Base-by-base conservation (phyloP, 2,113 vertebrate genomes). In the Lates calcarifer region DNA sequence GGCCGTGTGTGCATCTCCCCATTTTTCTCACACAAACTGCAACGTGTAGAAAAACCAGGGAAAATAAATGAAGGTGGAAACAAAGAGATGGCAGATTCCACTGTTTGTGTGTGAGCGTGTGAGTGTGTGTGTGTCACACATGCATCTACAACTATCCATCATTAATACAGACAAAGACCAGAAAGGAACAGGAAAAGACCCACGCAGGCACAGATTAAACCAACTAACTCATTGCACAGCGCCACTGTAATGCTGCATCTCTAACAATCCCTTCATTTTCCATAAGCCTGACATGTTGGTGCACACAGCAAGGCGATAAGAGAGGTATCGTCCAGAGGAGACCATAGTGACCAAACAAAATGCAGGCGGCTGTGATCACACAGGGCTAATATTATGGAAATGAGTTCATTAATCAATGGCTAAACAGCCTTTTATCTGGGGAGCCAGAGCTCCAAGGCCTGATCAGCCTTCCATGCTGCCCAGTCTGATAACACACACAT, bases 391-490 rank as follows among this genome's bases (percentile, higher is more conserved):
- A 93, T 93, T 92, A 94, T 93, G 93, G 86, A 94, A 93, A 95
- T 94, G 0, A 85, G 83, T 84, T 93, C 83, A 94, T 94, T 92
- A 92, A 95, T 95, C 92, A 94, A 91, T 93, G 84, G 85, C 88
- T 69, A 79, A 89, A 77, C 75, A 75, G 79, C 81, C 87, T 93
- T 94, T 93, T 94, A 94, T 94, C 90, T 90, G 87, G 58, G 56
- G 60, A 80, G 81, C 81, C 90, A 90, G 79, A 86, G 83, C 66
- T 26, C 73, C 43, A 17, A 41, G 71, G 81, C 77, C 82, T 65
- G 85, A 79, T 81, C 83, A 41, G 81, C 70, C 57, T 67, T 67
- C 62, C 76, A 77, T 58, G 81, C 86, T 86, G 86, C 26, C 79
- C 24, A 2, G 47, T 84, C 60, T 63, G 81, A 91, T 88, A 90